Base-by-base conservation (phyloP, 2,888 invertebrate genomes). In the Lydus trimaculatus region DNA sequence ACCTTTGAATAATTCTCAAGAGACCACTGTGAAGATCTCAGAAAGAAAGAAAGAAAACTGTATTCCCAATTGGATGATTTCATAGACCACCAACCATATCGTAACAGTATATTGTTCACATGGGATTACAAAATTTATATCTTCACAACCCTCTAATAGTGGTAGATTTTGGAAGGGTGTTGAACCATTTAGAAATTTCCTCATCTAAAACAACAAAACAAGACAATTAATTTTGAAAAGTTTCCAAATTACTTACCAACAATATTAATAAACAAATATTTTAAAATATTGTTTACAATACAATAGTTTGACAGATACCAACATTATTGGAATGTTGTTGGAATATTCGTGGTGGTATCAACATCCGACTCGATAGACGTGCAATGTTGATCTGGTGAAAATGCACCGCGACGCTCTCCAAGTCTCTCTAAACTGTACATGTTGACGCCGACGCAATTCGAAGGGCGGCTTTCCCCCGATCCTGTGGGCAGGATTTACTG, bases 401-500 rank as follows among this genome's bases (percentile, higher is more conserved):
- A 68, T 67, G 76, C 79, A 84, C 79, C 84, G 83, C 81, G 83
- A 80, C 84, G 83, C 81, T 80, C 81, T 80, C 75, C 70, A 66
- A 68, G 75, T 73, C 75, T 17, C 20, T 48, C 48, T 3, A 13
- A 23, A 11, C 13, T 20, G 20, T 73, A 75, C n/a, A n/a, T n/a
- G n/a, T 78, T 82, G 84, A 84, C 85, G 85, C 85, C 85, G 85
- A 84, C 85, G 85, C 84, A 82, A 78, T 78, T 77, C 76, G 74
- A 78, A 80, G 84, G 84, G 84, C 82, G 83, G 83, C 81, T 81
- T 80, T 81, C 82, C 82, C 82, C 80, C 80, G 79, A 78, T 80
- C 79, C 81, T 82, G 84, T 85, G 85, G 85, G 85, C 84, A 83
- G 85, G 85, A 84, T 84, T 84, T 84, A 80, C 81, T 79, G 76